These are phyloP conservation scores for Arenaria interpres DNA, from an alignment of 2,113 vertebrate genomes.

Conservation along the genomic window DNA sequence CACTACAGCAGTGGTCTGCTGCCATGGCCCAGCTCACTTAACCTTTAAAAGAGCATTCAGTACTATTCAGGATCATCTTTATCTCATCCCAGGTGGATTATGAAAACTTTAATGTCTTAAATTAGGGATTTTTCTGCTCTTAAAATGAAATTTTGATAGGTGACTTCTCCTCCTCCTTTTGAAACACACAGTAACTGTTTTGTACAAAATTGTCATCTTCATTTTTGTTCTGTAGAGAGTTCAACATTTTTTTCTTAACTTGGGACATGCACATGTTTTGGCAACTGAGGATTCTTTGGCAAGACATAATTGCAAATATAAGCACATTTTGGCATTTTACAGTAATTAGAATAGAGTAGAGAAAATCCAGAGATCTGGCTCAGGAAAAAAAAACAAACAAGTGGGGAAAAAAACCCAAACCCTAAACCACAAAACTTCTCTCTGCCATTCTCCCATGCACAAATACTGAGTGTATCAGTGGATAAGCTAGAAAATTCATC, in stretches of 20 bases:
- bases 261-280: accelerated
- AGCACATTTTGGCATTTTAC: neutral
- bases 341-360: neutral
- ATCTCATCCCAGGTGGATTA: neutral
- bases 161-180: neutral
- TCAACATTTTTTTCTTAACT: neutral
- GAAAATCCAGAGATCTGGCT: neutral
- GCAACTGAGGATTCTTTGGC: neutral
- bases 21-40: neutral
- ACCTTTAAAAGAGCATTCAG: neutral
- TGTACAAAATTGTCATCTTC: neutral
- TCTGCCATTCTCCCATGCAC: accelerated
- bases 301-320: neutral
- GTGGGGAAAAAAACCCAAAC: no score
- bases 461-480: neutral
- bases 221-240: neutral
- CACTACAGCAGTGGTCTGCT: neutral
- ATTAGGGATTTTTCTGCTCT: accelerated
- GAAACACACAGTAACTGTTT: neutral
- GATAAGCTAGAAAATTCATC: neutral
- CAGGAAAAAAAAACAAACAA: neutral
- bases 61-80: neutral
- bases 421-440: neutral
- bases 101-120: neutral
- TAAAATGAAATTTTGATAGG: neutral